These are phyloP conservation scores for Rhinatrema bivittatum DNA, from an alignment of 2,797 vertebrate species.

Conservation along the genomic window DNA sequence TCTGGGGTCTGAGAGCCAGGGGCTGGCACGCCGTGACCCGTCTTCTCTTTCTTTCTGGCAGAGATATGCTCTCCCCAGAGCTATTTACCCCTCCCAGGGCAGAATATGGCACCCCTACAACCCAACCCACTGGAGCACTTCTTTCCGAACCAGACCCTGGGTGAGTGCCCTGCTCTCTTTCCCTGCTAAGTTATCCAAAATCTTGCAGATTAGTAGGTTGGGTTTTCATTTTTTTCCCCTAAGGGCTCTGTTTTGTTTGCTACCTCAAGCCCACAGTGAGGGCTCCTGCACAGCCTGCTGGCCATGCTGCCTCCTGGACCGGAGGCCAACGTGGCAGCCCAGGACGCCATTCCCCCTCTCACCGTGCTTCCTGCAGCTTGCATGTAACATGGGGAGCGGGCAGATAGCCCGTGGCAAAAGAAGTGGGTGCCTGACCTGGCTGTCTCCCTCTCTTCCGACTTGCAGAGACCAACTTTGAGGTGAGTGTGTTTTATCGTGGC, in stretches of 20 bases:
- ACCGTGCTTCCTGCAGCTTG: slow-evolving; percentile 1
- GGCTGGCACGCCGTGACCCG: no score
- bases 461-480: slow-evolving; percentile 58
- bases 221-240: no score
- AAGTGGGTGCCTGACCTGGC: not conserved
- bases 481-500: slow-evolving; percentile 71
- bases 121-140: not conserved
- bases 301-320: no score
- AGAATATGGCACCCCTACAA: not conserved
- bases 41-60: no score
- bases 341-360: slow-evolving; percentile 10
- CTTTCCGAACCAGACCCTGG: slow-evolving; percentile 2
- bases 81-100: not conserved
- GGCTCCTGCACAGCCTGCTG: no score
- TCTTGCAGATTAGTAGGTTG: no score
- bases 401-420: not conserved
- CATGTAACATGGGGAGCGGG: slow-evolving; percentile 9
- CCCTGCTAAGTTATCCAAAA: no score
- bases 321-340: not conserved
- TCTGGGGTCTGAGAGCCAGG: no score
- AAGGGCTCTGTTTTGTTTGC: no score
- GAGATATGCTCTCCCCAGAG: no score
- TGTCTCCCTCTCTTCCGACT: not conserved
- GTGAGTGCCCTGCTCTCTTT: no score
- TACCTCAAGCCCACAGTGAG: no score